These are phyloP conservation scores for Strigamia maritima DNA, from an alignment of 2,888 invertebrate genomes.

Conservation along the genomic window DNA sequence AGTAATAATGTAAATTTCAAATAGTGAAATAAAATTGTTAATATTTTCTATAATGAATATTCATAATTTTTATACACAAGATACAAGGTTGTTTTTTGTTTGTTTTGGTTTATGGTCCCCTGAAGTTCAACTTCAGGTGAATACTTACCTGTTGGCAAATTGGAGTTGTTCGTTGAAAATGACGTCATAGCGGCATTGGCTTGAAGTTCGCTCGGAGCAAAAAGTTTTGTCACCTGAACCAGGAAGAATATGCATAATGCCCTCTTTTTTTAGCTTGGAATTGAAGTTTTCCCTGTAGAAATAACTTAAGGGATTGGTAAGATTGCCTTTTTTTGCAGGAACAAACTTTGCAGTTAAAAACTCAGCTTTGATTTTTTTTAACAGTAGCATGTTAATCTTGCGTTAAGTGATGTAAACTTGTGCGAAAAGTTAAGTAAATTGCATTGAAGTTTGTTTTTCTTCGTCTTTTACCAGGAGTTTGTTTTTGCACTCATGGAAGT, in stretches of 20 bases:
- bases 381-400: too few relatives aligned
- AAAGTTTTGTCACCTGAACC: background rate
- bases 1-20: background rate
- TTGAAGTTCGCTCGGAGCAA: background rate
- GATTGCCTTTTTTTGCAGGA: background rate
- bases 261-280: background rate
- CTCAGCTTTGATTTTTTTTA: too few relatives aligned
- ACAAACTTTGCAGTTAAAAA: background rate
- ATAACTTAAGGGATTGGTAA: background rate
- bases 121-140: background rate
- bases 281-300: background rate
- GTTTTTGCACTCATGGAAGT: background rate
- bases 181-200: background rate
- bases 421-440: background rate
- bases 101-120: background rate
- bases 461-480: background rate
- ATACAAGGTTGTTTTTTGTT: too few relatives aligned
- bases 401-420: too few relatives aligned
- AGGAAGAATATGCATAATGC: background rate
- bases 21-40: background rate
- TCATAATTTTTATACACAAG: too few relatives aligned
- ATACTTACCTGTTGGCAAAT: background rate
- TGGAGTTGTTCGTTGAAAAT: background rate
- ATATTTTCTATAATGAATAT: background rate
- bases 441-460: background rate